Percentiles rank a stretch among this genome's conserved stretches.
These are phyloP conservation scores for Orbicella faveolata DNA, from an alignment of 64 coral and sea anemone genomes.

Conservation along the genomic window DNA sequence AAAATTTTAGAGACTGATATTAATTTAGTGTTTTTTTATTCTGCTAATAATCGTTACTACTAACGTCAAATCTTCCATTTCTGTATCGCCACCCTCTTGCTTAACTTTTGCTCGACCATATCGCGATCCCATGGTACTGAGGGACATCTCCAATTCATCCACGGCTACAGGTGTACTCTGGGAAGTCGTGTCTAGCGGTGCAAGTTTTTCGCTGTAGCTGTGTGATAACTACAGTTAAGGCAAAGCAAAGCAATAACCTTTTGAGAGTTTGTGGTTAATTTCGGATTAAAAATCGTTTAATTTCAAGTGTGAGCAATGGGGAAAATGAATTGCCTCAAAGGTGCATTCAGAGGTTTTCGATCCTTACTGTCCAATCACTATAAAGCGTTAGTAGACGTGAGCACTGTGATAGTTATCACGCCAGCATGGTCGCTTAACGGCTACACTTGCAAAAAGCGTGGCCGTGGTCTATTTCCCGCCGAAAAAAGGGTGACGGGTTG, in stretches of 20 bases:
- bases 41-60: neutral
- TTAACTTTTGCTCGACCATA: constrained; percentile 57
- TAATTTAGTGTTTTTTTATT: no score
- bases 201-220: constrained; percentile 85
- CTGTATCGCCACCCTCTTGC: constrained; percentile 20
- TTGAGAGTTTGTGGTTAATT: no score
- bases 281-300: no score
- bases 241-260: neutral
- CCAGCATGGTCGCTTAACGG: no score
- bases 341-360: no score
- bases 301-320: no score
- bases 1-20: no score
- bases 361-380: no score
- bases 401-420: no score
- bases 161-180: constrained; percentile 58
- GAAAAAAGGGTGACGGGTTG: neutral
- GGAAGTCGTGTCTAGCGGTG: constrained; percentile 57
- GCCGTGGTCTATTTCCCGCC: neutral
- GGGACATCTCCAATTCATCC: constrained; percentile 65
- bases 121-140: constrained; percentile 59
- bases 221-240: neutral
- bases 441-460: no score
- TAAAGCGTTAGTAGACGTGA: no score
- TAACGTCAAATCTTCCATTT: constrained; percentile 52
- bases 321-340: no score